These are phyloP conservation scores for Odocoileus virginianus DNA, from an alignment of 2,113 vertebrate genomes.

Conservation along the genomic window DNA sequence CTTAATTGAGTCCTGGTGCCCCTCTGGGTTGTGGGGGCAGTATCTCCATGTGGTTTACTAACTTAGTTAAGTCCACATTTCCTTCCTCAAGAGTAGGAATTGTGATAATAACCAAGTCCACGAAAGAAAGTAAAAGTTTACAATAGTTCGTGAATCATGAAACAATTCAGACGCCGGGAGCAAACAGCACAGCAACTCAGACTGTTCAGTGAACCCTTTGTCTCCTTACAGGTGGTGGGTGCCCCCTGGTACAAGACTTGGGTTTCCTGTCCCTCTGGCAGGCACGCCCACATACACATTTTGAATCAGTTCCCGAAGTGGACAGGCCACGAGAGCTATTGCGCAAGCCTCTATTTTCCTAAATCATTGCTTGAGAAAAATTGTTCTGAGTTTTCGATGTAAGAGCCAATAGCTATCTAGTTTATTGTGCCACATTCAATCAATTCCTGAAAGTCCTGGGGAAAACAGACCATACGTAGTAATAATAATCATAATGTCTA, in stretches of 20 bases:
- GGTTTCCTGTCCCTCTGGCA: neutral
- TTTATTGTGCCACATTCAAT: neutral
- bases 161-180: fast-evolving
- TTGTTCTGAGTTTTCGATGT: fast-evolving
- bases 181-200: fast-evolving
- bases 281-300: fast-evolving
- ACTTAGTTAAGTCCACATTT: too few species aligned
- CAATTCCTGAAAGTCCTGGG: neutral
- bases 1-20: fast-evolving
- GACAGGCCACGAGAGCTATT: fast-evolving
- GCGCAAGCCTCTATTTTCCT: fast-evolving
- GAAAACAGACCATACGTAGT: fast-evolving
- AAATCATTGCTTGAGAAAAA: neutral
- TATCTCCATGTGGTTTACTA: neutral
- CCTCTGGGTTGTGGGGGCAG: fast-evolving
- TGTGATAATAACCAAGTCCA: too few species aligned
- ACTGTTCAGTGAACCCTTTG: fast-evolving
- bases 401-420: fast-evolving
- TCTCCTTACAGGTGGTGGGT: fast-evolving
- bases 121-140: neutral
- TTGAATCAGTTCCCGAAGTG: fast-evolving
- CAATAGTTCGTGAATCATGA: fast-evolving
- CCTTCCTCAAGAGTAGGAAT: neutral
- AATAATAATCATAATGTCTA: fast-evolving
- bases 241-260: fast-evolving